Evolutionary conservation across 2,888 invertebrate species (phyloP).

Genomic region (Timema podura): DNA sequence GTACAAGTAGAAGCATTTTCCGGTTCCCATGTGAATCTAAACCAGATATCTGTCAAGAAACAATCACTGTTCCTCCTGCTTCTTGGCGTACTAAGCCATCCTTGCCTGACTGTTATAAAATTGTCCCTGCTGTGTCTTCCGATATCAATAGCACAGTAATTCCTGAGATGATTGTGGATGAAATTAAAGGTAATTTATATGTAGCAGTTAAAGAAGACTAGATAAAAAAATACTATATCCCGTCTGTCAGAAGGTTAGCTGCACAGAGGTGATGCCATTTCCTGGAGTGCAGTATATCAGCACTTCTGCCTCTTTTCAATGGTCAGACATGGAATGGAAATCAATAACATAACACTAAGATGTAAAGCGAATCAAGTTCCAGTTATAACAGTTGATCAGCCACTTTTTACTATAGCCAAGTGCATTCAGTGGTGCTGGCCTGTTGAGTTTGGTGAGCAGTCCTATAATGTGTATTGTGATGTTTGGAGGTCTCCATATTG

Average conservation of each 20-base stretch:
- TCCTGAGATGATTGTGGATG: background rate
- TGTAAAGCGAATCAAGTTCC: constrained; percentile 6
- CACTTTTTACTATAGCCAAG: background rate
- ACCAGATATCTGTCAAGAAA: background rate
- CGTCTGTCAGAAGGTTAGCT: background rate
- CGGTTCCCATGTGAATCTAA: background rate
- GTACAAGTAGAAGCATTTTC: background rate
- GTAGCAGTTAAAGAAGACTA: constrained; percentile 1
- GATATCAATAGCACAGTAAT: background rate
- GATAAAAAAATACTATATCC: constrained; percentile 2
- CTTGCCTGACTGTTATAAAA: constrained; percentile 7
- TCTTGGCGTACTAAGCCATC: background rate
- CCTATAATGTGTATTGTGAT: too few species aligned
- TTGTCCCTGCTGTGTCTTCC: constrained; percentile 1
- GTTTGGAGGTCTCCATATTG: too few species aligned
- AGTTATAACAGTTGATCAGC: constrained; percentile 4
- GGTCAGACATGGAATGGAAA: background rate
- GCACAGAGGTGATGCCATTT: background rate
- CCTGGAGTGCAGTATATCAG: constrained; percentile 12
- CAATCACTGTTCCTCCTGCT: constrained; percentile 12
- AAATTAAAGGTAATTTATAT: background rate
- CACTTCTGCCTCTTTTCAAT: constrained; percentile 3
- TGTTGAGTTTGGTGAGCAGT: too few species aligned
- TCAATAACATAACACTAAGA: background rate
- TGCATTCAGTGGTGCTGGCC: too few species aligned